Evolutionary conservation across 2,888 invertebrate genomes (phyloP).

Genomic region (Polydrusus tereticollis): DNA sequence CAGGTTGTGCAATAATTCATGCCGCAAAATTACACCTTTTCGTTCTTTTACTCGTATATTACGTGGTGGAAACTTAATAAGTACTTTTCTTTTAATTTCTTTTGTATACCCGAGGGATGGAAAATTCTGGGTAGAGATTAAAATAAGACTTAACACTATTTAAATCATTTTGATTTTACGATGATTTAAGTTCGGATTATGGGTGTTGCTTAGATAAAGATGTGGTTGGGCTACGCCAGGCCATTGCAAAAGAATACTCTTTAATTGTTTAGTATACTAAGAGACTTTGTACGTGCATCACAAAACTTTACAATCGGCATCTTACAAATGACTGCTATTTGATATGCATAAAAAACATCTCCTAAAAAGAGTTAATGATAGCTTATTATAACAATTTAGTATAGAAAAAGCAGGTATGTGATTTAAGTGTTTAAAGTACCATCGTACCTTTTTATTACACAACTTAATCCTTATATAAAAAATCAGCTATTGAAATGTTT

Average conservation of each 20-base stretch:
- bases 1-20: conserved; percentile 15
- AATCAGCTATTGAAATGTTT: conserved; percentile 45
- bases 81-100: neutral
- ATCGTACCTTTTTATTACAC: conserved; percentile 51
- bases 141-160: no score
- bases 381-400: conserved; percentile 53
- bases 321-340: conserved; percentile 22
- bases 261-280: neutral
- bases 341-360: conserved; percentile 33
- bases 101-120: neutral
- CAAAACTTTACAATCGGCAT: neutral
- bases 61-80: neutral
- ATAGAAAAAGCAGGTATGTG: conserved; percentile 52
- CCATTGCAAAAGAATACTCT: neutral
- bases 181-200: no score
- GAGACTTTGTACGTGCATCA: no score
- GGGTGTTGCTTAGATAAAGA: no score
- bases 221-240: no score
- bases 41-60: neutral
- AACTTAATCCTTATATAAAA: conserved; percentile 56
- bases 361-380: conserved; percentile 55
- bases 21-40: neutral
- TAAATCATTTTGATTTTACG: no score
- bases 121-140: no score
- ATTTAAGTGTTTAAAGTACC: conserved; percentile 55